These are phyloP conservation scores for Lasiurus cinereus DNA, from an alignment of 2,113 vertebrate genomes.

Conservation along the genomic window DNA sequence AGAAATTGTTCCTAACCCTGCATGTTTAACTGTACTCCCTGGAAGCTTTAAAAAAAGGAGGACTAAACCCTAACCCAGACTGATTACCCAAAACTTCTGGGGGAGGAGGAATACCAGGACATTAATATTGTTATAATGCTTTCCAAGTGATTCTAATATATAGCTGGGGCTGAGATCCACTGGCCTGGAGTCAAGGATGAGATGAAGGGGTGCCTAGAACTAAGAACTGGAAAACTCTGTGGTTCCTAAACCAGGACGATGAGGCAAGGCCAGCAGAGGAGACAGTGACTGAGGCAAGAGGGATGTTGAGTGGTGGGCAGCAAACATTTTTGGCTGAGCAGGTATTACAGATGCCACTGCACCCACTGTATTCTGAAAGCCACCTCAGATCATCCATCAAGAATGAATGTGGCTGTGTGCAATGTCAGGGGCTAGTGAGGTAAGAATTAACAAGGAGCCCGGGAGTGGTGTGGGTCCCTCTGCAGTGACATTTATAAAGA, in stretches of 20 bases:
- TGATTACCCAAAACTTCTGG: neutral
- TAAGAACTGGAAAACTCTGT: neutral
- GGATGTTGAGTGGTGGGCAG: neutral
- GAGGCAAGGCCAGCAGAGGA: neutral
- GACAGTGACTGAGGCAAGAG: neutral
- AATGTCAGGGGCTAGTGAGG: neutral
- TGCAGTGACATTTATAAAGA: neutral
- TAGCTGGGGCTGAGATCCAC: neutral
- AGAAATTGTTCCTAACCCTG: neutral
- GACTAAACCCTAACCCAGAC: neutral
- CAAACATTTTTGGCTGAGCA: neutral
- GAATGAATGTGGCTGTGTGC: neutral
- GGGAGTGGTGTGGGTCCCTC: neutral
- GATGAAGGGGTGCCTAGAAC: neutral
- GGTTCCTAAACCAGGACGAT: neutral
- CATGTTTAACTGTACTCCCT: neutral
- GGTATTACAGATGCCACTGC: neutral
- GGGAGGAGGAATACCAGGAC: neutral
- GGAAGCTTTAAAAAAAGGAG: neutral
- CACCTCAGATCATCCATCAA: neutral
- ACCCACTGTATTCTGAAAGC: neutral
- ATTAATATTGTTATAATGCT: neutral
- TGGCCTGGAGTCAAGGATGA: neutral
- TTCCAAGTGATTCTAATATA: neutral
- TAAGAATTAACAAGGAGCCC: neutral